These are phyloP conservation scores for Sipha maydis DNA, from an alignment of 2,888 invertebrate species.

Conservation along the genomic window DNA sequence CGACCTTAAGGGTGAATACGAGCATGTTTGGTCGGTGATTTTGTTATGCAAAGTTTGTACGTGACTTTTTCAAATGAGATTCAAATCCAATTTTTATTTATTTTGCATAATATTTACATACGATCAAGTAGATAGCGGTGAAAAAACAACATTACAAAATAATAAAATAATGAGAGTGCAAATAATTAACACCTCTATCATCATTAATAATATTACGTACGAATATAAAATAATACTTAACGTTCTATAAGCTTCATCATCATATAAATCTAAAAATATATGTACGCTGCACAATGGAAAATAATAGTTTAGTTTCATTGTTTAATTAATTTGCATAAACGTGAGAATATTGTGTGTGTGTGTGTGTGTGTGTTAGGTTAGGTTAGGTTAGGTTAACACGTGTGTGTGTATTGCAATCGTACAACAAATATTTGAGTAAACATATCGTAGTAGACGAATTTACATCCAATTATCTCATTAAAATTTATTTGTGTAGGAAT, in stretches of 20 bases:
- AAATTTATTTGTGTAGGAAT: background rate
- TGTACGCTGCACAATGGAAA: background rate
- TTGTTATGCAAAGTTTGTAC: constrained; percentile 19
- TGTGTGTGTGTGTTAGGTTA: too few relatives aligned
- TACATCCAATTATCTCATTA: constrained; percentile 9
- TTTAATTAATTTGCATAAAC: constrained; percentile 40
- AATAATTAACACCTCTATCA: constrained; percentile 28
- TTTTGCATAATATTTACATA: constrained; percentile 9
- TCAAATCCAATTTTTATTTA: background rate
- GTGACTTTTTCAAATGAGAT: background rate
- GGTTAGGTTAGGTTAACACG: too few relatives aligned
- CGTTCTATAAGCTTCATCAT: background rate
- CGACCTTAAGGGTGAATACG: background rate
- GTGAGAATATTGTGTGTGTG: constrained; percentile 12
- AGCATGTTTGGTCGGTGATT: background rate
- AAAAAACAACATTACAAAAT: background rate
- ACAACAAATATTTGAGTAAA: background rate
- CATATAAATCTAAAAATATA: background rate
- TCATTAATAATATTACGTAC: constrained; percentile 38
- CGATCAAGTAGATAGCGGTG: background rate
- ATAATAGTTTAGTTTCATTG: constrained; percentile 24
- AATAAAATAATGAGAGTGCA: background rate
- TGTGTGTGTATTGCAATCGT: background rate
- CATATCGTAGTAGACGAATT: background rate
- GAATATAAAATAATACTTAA: constrained; percentile 3